Evolutionary conservation across 2,797 vertebrate genomes (phyloP), one percentile per base, ranked within the genome.

Genomic region (Phyllotis vaccarum): DNA sequence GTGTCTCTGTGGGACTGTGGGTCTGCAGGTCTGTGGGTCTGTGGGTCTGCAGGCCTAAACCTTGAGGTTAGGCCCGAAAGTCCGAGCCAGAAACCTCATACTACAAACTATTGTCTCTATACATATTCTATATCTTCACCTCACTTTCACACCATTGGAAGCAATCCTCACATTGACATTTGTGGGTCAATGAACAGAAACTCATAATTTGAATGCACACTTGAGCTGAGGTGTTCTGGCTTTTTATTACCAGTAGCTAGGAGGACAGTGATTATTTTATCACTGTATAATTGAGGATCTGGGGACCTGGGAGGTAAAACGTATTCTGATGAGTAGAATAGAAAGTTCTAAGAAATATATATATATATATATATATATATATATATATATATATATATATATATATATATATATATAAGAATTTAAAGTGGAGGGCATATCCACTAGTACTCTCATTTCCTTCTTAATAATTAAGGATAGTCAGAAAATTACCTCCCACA

Each of bases 261-360:
- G 40, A 0, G 6, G 19, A 1, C 2, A 34, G 43, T 5, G 29
- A 62, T 74, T 86, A 68, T 46, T 62, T 54, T 74, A 10, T 91
- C 79, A 75, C 17, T 79, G 80, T 58, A 46, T 82, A 92, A 94
- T 74, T n/a, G 79, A 86, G 37, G 14, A 92, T n/a, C 37, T 92
- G 43, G 70, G 90, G 74, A 83, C 22, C 56, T 60, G 31, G 11
- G 9, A 90, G 27, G 34, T 60, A 75, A 93, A 89, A 66, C 49
- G 3, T 16, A 52, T 82, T 76, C 54, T 96, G 62, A 86, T 14
- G 64, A 27, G 1, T 46, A 74, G 86, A 97, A 91, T 95, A 17
- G 5, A 91, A 95, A 80, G 56, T n/a, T 56, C 12, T 40, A 81
- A 89, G 27, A 91, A n/a, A 80, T 75, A 68, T 52, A n/a, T 70